Evolutionary conservation across 2,113 vertebrate genomes (phyloP).

Genomic region (Rattus norvegicus): GRCr8 NC_086029.1:20778501-20779000

Average conservation of each 20-base stretch:
- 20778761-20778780: background rate
- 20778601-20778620: background rate
- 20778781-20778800: background rate
- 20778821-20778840: fast-evolving
- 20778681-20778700: too few species aligned
- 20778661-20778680: too few species aligned
- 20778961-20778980: background rate
- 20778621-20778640: too few species aligned
- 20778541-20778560: background rate
- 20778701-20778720: background rate
- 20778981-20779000: background rate
- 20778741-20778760: background rate
- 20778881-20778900: background rate
- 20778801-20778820: background rate
- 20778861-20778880: background rate
- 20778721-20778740: background rate
- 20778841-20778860: background rate
- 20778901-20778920: background rate
- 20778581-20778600: background rate
- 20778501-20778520: background rate
- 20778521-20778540: background rate
- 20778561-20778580: background rate
- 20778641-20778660: too few species aligned
- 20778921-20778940: background rate
- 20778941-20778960: background rate